These are phyloP conservation scores for Lycorma delicatula DNA, from an alignment of 1,140 invertebrate species.

Conservation along the genomic window DNA sequence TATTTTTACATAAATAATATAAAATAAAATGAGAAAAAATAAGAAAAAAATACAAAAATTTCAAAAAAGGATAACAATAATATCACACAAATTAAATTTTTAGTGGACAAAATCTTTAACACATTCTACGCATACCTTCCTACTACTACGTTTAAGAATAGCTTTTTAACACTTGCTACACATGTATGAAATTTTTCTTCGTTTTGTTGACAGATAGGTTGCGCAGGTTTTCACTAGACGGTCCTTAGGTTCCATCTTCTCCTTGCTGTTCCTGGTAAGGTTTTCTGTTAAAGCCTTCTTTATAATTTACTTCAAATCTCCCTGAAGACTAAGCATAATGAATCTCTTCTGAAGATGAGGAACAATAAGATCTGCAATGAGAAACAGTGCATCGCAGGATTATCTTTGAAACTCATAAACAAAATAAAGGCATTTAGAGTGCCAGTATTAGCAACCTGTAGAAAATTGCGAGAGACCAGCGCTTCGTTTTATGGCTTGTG, in stretches of 20 bases:
- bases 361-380: constrained; percentile 25
- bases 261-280: neutral
- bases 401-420: constrained; percentile 9
- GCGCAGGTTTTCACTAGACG: constrained; percentile 1
- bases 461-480: constrained; percentile 33
- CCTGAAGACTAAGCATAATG: neutral
- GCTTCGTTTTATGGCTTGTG: constrained; percentile 22
- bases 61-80: too few relatives aligned
- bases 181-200: constrained; percentile 1
- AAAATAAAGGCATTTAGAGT: constrained; percentile 22
- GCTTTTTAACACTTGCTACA: constrained; percentile 3
- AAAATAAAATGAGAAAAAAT: too few relatives aligned
- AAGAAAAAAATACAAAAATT: too few relatives aligned
- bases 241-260: neutral
- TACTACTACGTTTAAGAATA: neutral
- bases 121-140: neutral
- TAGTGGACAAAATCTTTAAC: too few relatives aligned
- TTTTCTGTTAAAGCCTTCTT: neutral
- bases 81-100: too few relatives aligned
- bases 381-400: constrained; percentile 17
- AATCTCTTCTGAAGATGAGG: constrained; percentile 26
- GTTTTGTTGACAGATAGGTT: neutral
- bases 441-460: constrained; percentile 27
- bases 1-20: too few relatives aligned
- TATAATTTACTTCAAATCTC: constrained; percentile 1